Conservation (phyloP, 2,797 vertebrate genomes). For the Vespertilio murinus region DNA sequence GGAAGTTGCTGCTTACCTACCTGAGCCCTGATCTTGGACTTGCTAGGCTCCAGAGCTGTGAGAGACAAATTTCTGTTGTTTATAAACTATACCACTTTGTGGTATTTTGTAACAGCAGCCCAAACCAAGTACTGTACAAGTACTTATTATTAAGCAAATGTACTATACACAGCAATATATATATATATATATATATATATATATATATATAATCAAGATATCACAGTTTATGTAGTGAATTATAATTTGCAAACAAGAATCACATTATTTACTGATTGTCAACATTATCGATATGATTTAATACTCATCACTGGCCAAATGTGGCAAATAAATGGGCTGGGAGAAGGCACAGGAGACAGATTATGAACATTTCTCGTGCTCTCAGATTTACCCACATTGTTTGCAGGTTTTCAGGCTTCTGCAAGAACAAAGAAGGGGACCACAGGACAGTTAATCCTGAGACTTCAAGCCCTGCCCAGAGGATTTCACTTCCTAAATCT, state of each 20-base stretch:
- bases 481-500: background rate
- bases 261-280: background rate
- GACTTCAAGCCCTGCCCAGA: background rate
- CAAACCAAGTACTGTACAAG: background rate
- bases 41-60: background rate
- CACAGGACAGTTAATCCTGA: background rate
- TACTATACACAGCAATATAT: background rate
- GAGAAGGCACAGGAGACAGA: background rate
- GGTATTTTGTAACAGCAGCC: background rate
- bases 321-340: background rate
- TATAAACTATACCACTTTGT: background rate
- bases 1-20: background rate
- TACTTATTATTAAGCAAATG: background rate
- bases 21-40: background rate
- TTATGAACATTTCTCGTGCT: background rate
- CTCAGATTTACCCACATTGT: background rate
- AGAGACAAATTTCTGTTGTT: background rate
- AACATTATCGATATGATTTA: conserved; percentile 7
- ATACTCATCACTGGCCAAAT: background rate
- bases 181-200: no score
- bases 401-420: background rate
- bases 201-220: no score
- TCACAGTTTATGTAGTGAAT: background rate
- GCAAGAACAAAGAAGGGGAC: background rate
- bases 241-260: conserved; percentile 13